A percentile compares a stretch with the other conserved stretches of the same genome.
phyloP scores from a whole-genome alignment of 2,888 invertebrate species.

The Matsumyia berberina region DNA sequence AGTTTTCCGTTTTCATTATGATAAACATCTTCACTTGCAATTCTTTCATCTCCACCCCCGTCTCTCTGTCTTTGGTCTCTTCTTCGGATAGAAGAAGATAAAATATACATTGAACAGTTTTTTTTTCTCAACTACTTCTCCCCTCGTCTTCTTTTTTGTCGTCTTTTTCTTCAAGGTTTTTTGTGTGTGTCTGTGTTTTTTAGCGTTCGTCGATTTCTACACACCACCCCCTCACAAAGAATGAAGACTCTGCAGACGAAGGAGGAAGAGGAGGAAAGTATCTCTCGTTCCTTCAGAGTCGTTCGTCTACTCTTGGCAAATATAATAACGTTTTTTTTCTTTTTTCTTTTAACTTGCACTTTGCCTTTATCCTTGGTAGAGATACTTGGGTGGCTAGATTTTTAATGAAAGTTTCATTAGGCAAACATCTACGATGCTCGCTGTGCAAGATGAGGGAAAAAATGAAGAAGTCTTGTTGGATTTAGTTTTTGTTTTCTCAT shows the following conservation, averaged over 20 bases:
- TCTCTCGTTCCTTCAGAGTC: constrained; percentile 21
- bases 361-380: constrained; percentile 63
- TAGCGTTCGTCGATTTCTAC: constrained; percentile 44
- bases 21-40: constrained; percentile 73
- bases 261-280: constrained; percentile 4
- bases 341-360: constrained; percentile 37
- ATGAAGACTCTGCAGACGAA: neutral
- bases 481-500: constrained; percentile 34
- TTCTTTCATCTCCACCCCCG: constrained; percentile 6
- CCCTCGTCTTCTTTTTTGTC: constrained; percentile 12
- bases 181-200: constrained; percentile 25
- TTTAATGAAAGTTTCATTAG: constrained; percentile 76
- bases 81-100: constrained; percentile 33
- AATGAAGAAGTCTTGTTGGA: constrained; percentile 41
- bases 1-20: constrained; percentile 76
- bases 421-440: constrained; percentile 63
- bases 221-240: constrained; percentile 42
- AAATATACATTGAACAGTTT: constrained; percentile 67
- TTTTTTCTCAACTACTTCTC: constrained; percentile 41
- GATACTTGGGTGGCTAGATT: constrained; percentile 71
- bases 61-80: neutral
- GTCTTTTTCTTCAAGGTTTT: constrained; percentile 55
- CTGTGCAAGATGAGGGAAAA: constrained; percentile 2
- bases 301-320: constrained; percentile 62
- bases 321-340: constrained; percentile 60